phyloP scores from a whole-genome alignment of 2,888 invertebrate species.

The Punctoribates punctum region DNA sequence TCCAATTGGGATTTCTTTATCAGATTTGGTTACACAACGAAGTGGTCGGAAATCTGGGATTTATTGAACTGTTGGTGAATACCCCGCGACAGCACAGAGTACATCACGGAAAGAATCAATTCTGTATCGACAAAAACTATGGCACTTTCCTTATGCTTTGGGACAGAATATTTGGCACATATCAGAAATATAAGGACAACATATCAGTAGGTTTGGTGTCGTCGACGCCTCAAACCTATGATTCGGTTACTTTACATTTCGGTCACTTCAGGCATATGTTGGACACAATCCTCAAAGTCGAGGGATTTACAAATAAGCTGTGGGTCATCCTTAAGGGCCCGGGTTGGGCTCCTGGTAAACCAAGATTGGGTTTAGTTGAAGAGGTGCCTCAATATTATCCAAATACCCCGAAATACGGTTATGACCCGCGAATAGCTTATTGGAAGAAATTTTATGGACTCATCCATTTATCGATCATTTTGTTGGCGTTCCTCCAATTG shows the following conservation, averaged over 20 bases:
- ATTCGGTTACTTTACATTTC: conserved; percentile 65
- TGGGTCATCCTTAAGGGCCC: conserved; percentile 75
- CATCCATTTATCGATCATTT: neutral
- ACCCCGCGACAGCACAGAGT: conserved; percentile 83
- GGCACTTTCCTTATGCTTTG: conserved; percentile 86
- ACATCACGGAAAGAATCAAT: conserved; percentile 72
- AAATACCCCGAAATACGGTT: neutral
- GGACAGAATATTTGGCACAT: conserved; percentile 78
- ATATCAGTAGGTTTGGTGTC: conserved; percentile 79
- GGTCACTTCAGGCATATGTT: conserved; percentile 69
- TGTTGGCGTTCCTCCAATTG: neutral
- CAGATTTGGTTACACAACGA: conserved; percentile 94
- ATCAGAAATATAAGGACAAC: conserved; percentile 70
- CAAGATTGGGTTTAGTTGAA: conserved; percentile 68
- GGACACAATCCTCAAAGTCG: conserved; percentile 61
- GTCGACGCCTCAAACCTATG: conserved; percentile 70
- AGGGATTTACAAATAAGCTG: conserved; percentile 60
- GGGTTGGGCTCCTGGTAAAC: conserved; percentile 77
- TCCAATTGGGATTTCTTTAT: conserved; percentile 81
- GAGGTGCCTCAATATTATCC: conserved; percentile 66
- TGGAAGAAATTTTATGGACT: neutral
- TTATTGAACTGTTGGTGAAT: conserved; percentile 78
- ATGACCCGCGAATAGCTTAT: neutral
- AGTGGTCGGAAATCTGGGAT: conserved; percentile 72
- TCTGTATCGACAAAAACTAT: conserved; percentile 88